Base-by-base conservation (phyloP, 2,888 invertebrate species). In the Unio pictorum region DNA sequence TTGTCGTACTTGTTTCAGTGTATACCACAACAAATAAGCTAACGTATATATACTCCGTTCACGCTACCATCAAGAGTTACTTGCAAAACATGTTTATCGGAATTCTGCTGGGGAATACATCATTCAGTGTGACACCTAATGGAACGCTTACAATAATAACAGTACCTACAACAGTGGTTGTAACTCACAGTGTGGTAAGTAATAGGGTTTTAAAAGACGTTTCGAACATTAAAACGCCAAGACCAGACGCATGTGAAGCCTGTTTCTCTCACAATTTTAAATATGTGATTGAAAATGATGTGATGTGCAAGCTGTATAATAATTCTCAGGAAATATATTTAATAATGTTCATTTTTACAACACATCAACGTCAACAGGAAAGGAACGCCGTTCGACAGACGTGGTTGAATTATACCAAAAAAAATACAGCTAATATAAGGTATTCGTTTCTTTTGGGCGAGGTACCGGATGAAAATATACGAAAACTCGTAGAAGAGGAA, bases 41-140 rank as follows among this genome's bases (percentile, higher is more conserved):
- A 45, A 45, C 11, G 45, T 45, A 45, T 45, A 15, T 45, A 45
- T 8, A 1, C 11, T 45, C 45, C 45, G 2, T 45, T 45, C 45
- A 11, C 11, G 8, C 45, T 45, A 45, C 45, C 11, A 45, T 45
- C 2, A 45, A 15, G 45, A 45, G 45, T 15, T 11, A 79, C 63
- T 59, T 84, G 61, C 82, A 82, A 66, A 82, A 84, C 63, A 79
- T 82, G 20, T 84, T 79, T 60, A 68, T 81, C 1, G 70, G 79
- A 4, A 62, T 81, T 34, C 81, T 81, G 58, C 65, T 77, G 8
- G 64, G 68, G 54, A 69, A 66, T 71, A 73, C 81, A 26, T 74
- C 78, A 1, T 69, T 68, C 60, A 68, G 30, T 26, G 55, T 81
- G 23, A 17, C 61, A 8, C 15, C 45, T 0, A 28, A 78, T 17